Evolutionary conservation across 2,888 invertebrate genomes (phyloP), one percentile per base, ranked within the genome.

Genomic region (Molorchus minor): DNA sequence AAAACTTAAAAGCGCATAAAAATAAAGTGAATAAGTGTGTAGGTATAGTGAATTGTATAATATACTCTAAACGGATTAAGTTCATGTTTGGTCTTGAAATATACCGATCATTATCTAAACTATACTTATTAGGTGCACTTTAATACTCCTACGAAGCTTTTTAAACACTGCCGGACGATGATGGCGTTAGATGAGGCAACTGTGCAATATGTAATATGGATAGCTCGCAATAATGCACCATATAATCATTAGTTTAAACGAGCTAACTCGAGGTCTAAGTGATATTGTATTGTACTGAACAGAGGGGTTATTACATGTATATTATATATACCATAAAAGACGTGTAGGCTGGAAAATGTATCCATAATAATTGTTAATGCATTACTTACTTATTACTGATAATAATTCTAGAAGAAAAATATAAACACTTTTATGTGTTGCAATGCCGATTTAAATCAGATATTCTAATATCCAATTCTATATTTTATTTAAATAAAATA

Each of bases 41-140:
- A n/a, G n/a, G n/a, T 49, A 25, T 49, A 49, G 36, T 49, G 49
- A 49, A 53, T 41, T 53, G 43, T 53, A 21, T 43, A 53, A 53
- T 43, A 35, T 33, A 33, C 17, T n/a, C 29, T 35, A 53, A 53
- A 38, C 43, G 53, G 20, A 16, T 17, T 16, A 41, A 33, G 15
- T 8, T 17, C 16, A 33, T 19, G 30, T 53, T 43, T 41, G 43
- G 53, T 43, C 53, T 51, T 38, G 40, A 25, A 40, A 51, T 40
- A 21, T 21, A 51, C 52, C 41, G 53, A 53, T 53, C 2, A 17
- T 53, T 53, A 53, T 53, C 53, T 41, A 33, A 30, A 30, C 25
- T 30, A 43, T 38, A 30, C 38, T 16, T 53, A 13, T 53, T 53
- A 43, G 43, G n/a, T 43, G 53, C 33, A 53, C 43, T 53, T 41